Base-by-base conservation (phyloP, 2,888 invertebrate genomes). In the Cephus rjabovi region DNA sequence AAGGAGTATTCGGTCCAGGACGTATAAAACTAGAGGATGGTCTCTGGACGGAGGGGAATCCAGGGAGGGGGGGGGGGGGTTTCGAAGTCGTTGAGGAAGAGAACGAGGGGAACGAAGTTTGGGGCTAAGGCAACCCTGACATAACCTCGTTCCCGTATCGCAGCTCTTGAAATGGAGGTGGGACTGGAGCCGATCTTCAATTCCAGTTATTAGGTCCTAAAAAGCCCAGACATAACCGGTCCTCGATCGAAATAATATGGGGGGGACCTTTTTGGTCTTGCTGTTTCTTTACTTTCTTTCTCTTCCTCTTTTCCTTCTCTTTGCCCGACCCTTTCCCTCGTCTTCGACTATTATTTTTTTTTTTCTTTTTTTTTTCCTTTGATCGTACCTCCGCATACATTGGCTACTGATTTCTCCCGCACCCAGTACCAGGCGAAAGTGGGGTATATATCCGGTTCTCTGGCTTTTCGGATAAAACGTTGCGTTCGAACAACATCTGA, bases 151-250 rank as follows among this genome's bases (percentile, higher is more conserved):
- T 71, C 71, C 71, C 71, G 71, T 33, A 71, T 71, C 71, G 71
- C 33, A 15, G 71, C 31, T 71, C 71, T 31, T 33, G 71, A 69
- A 34, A n/a, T 31, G 70, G 40, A 70, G 12, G 40, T 69, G 69
- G 70, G 1, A 4, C 33, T 0, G 70, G 75, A 79, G 70, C 40
- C 85, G 82, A 83, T 84, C 82, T 85, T 82, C 86, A 82, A 85
- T 86, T 86, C 83, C 83, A 81, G 85, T 85, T 86, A 86, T 86
- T 86, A 86, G 85, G 86, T 84, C 82, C 85, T 86, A 86, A 86
- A 86, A 81, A 83, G 82, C 83, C 82, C 77, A 75, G 80, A 80
- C 81, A 81, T 85, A 85, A 84, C 83, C 84, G 81, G 79, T 79
- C 82, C 75, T 73, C 80, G 81, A 83, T 83, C 83, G 84, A 80